Conservation (phyloP, 92 coral and sea anemone species). For the Nematostella vectensis region DNA sequence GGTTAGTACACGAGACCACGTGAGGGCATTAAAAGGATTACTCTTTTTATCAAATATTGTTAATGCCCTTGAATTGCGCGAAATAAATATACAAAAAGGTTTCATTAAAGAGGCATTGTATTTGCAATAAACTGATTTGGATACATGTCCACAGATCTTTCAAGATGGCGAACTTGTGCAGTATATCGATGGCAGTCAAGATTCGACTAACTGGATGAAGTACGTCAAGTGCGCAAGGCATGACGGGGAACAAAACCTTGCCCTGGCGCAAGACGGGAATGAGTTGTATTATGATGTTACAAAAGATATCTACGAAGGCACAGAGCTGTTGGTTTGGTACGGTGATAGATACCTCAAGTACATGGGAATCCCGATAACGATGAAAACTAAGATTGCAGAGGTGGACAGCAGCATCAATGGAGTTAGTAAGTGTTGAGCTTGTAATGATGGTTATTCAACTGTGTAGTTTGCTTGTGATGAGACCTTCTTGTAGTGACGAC, state of each 20-base stretch:
- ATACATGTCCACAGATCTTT: slow-evolving; percentile 53
- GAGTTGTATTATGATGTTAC: slow-evolving; percentile 73
- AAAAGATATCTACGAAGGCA: slow-evolving; percentile 76
- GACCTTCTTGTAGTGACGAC: too few relatives aligned
- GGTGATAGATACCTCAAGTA: slow-evolving; percentile 90
- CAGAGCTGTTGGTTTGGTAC: slow-evolving; percentile 91
- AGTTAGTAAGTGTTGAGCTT: slow-evolving; percentile 18
- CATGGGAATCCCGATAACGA: slow-evolving; percentile 96
- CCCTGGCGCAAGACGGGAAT: slow-evolving; percentile 77
- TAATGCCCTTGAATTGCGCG: not conserved
- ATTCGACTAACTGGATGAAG: slow-evolving; percentile 89
- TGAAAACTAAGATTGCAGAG: slow-evolving; percentile 75
- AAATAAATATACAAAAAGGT: too few relatives aligned
- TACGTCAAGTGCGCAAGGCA: slow-evolving; percentile 92
- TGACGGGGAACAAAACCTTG: slow-evolving; percentile 85
- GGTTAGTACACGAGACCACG: slow-evolving; percentile 42
- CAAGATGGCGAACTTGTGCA: slow-evolving; percentile 88
- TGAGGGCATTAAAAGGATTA: too few relatives aligned
- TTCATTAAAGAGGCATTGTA: too few relatives aligned
- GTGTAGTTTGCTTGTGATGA: not conserved
- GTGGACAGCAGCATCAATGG: slow-evolving; percentile 18
- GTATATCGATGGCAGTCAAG: slow-evolving; percentile 76
- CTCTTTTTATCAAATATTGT: not conserved
- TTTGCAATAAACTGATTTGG: not conserved
- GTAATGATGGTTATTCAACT: too few relatives aligned